These are phyloP conservation scores for Himantopus leucocephalus DNA, from an alignment of 2,113 vertebrate species.

Conservation along the genomic window DNA sequence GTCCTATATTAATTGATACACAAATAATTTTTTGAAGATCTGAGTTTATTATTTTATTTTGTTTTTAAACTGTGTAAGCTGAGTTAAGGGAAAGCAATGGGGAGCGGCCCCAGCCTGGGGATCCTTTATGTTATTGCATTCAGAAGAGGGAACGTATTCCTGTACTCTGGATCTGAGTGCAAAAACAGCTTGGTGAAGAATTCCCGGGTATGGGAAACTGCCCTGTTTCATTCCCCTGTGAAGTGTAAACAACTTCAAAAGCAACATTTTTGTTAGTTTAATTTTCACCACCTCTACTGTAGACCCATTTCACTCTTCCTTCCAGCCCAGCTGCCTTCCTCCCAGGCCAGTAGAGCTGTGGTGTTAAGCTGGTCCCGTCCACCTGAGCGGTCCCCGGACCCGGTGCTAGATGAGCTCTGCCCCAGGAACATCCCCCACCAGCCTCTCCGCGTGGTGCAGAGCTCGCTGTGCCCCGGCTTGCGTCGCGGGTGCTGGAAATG, in stretches of 20 bases:
- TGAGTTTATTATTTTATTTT: neutral
- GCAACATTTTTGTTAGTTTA: neutral
- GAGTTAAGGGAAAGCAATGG: neutral
- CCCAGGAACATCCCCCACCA: neutral
- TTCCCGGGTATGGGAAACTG: neutral
- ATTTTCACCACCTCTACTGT: neutral
- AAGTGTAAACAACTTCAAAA: neutral
- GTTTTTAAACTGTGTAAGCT: neutral
- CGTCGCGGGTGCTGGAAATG: fast-evolving
- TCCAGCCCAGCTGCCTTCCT: fast-evolving
- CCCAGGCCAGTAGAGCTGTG: neutral
- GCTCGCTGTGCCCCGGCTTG: fast-evolving
- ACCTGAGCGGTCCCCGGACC: fast-evolving
- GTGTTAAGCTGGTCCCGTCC: neutral
- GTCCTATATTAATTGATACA: neutral
- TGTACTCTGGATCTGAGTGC: neutral
- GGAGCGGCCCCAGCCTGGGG: neutral
- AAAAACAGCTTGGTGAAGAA: neutral
- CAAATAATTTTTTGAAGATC: neutral
- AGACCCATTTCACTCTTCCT: neutral
- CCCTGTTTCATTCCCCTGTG: neutral
- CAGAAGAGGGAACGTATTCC: neutral
- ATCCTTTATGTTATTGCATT: neutral
- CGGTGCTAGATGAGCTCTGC: fast-evolving
- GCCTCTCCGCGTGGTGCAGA: fast-evolving